phyloP scores from a whole-genome alignment of 2,888 invertebrate genomes.

The Protula sp. region DNA sequence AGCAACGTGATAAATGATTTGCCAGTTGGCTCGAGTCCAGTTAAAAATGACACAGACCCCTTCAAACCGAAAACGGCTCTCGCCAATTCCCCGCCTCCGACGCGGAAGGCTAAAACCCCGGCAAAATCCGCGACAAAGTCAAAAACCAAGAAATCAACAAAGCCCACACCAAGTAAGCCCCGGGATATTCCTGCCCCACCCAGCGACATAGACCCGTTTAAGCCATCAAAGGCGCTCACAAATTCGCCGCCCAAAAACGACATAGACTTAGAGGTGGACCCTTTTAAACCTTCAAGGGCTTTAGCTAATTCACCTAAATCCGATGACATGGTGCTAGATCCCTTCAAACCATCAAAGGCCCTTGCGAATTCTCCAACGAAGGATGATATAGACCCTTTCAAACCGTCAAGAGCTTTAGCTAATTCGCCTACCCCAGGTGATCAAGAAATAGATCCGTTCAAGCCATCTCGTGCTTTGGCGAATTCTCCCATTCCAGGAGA shows the following conservation, averaged over 20 bases:
- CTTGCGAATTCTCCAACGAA: slow-evolving; percentile 1
- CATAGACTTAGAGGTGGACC: slow-evolving; percentile 3
- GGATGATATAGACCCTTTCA: slow-evolving; percentile 6
- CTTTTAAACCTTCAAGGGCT: slow-evolving; percentile 1
- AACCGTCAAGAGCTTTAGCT: background rate
- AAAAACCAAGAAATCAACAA: too few species aligned
- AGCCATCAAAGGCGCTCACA: background rate
- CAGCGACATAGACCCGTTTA: slow-evolving; percentile 3
- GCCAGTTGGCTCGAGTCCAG: background rate
- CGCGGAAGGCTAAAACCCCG: background rate
- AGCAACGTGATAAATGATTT: background rate
- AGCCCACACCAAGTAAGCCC: too few species aligned
- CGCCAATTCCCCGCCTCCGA: slow-evolving; percentile 1
- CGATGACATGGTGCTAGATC: slow-evolving; percentile 2
- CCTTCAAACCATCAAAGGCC: slow-evolving; percentile 1
- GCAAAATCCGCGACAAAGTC: background rate
- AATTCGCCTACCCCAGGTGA: background rate
- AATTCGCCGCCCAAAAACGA: background rate
- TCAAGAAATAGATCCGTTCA: slow-evolving; percentile 5
- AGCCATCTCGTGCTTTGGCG: background rate
- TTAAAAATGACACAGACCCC: slow-evolving; percentile 3
- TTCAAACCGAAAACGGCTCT: slow-evolving; percentile 2
- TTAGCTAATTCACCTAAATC: background rate
- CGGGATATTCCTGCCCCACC: too few species aligned
- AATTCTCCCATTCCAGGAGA: background rate